Evolutionary conservation across 2,888 invertebrate genomes (phyloP).

Genomic region (Pheosia tremula): DNA sequence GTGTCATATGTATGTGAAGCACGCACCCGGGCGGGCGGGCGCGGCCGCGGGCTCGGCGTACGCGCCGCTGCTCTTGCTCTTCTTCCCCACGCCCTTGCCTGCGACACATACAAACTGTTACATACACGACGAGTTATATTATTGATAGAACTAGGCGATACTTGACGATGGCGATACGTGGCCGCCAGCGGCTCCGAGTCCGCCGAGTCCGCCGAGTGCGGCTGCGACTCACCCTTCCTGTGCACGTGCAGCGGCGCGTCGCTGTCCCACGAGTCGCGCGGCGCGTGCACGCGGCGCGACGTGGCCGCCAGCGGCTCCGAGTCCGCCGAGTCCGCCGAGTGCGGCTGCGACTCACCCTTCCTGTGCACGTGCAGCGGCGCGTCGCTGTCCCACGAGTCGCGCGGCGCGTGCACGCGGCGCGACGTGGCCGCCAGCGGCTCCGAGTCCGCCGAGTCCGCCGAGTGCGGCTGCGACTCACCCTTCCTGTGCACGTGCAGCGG

Average conservation of each 20-base stretch:
- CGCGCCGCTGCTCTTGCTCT: slow-evolving; percentile 61
- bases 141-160: too few species aligned
- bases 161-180: too few species aligned
- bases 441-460: slow-evolving; percentile 43
- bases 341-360: too few species aligned
- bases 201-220: too few species aligned
- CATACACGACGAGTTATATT: too few species aligned
- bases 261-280: slow-evolving; percentile 65
- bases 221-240: slow-evolving; percentile 62
- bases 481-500: slow-evolving; percentile 63
- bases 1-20: not conserved
- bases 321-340: too few species aligned
- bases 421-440: too few species aligned
- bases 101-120: slow-evolving; percentile 12
- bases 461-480: slow-evolving; percentile 46
- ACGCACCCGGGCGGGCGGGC: slow-evolving; percentile 33
- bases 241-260: slow-evolving; percentile 66
- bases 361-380: slow-evolving; percentile 60
- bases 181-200: too few species aligned
- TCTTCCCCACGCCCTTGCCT: slow-evolving; percentile 80
- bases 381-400: slow-evolving; percentile 71
- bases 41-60: slow-evolving; percentile 48
- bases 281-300: slow-evolving; percentile 38
- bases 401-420: slow-evolving; percentile 32
- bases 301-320: too few species aligned